Percentiles rank a stretch among this genome's conserved stretches.
Evolutionary conservation across 2,113 vertebrate genomes (phyloP).

Genomic region (Numida meleagris): DNA sequence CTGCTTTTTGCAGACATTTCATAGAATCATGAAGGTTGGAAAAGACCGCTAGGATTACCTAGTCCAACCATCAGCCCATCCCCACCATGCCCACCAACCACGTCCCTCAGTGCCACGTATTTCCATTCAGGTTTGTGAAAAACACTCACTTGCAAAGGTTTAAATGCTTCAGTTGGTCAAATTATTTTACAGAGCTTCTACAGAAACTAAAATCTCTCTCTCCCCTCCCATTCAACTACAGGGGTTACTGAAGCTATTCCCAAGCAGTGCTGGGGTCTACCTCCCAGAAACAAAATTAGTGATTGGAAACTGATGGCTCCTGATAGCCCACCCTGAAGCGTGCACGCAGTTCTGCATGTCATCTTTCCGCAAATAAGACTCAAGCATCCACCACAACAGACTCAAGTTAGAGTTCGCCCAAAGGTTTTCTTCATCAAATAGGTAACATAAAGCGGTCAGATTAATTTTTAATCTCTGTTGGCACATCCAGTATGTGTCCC

Average conservation of each 20-base stretch:
- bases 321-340: background rate
- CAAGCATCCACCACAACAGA: background rate
- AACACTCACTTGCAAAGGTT: background rate
- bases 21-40: no score
- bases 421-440: background rate
- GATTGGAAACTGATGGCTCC: background rate
- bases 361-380: background rate
- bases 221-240: background rate
- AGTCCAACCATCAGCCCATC: no score
- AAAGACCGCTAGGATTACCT: no score
- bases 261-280: background rate
- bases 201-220: background rate
- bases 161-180: background rate
- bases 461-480: constrained; percentile 39
- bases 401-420: background rate
- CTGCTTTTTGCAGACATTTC: background rate
- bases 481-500: background rate
- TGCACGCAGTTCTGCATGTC: background rate
- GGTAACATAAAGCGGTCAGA: background rate
- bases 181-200: background rate
- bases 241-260: background rate
- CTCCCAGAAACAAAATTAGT: background rate
- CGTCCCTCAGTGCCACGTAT: background rate
- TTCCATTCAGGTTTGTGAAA: background rate
- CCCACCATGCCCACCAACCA: no score